Evolutionary conservation across 2,797 vertebrate genomes (phyloP), one percentile per base, ranked within the genome.

Genomic region (Buphagus erythrorhynchus): DNA sequence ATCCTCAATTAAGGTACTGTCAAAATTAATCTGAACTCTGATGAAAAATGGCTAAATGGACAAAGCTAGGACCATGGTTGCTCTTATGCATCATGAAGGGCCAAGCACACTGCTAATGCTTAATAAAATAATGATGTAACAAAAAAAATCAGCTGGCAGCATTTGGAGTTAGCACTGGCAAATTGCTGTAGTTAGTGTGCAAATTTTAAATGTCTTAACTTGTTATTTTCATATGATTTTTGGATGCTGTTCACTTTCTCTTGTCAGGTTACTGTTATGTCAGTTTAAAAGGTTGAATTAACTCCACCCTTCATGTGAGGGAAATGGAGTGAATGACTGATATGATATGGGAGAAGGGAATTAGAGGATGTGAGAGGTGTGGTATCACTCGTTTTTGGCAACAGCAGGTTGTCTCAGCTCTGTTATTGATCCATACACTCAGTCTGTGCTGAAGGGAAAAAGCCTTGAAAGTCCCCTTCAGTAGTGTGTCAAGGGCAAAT

Each of bases 1-100:
- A 91, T 95, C 79, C 55, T 91, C 83, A 91, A 15, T 96, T 96
- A 95, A 91, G 42, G 62, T 66, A 73, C 59, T 93, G 93, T 95
- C 95, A 94, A 81, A 93, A 96, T 88, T 91, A 96, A 81, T 93
- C 85, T 76, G 55, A 88, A 55, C 55, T 91, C 42, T 43, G 82
- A 91, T 90, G 76, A 95, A 95, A 92, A 95, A 95, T 90, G n/a
- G 57, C 58, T 95, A 94, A 91, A 80, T 93, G 76, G 69, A 73
- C 59, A 95, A 95, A 86, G 54, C 38, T 84, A 75, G 58, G 38
- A 57, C 55, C 0, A 0, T 42, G 69, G 36, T 86, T 94, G 69
- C 43, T 81, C 35, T 69, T 67, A 40, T 93, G 75, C 73, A 61
- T 91, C 36, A 38, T 11, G 35, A 80, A 80, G 61, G 57, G 61